A percentile compares a stretch with the other conserved stretches of the same genome.
phyloP scores from a whole-genome alignment of 1,140 invertebrate species.

The Diabrotica undecimpunctata region DNA sequence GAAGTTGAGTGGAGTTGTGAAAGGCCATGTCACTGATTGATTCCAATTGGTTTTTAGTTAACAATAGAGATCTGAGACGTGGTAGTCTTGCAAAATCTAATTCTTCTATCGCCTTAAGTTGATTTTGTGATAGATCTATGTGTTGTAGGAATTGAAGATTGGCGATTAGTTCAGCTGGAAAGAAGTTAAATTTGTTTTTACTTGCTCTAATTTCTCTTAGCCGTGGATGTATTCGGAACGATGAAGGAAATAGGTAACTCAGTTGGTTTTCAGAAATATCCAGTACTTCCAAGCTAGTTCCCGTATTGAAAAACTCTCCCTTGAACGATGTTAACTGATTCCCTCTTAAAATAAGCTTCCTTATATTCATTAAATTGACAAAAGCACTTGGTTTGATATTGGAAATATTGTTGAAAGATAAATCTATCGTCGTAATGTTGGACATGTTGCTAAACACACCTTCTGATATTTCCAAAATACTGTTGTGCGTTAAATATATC shows the following conservation, averaged over 20 bases:
- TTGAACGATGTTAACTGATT: slow-evolving; percentile 74
- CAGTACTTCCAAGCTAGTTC: slow-evolving; percentile 66
- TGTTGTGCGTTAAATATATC: slow-evolving; percentile 65
- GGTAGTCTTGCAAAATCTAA: slow-evolving; percentile 79
- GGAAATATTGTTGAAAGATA: slow-evolving; percentile 73
- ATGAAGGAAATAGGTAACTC: slow-evolving; percentile 74
- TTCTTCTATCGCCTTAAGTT: slow-evolving; percentile 73
- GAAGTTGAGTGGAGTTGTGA: slow-evolving; percentile 84
- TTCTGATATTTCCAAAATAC: slow-evolving; percentile 66
- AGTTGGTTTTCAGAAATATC: slow-evolving; percentile 74
- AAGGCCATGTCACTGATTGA: slow-evolving; percentile 81
- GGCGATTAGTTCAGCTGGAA: slow-evolving; percentile 75
- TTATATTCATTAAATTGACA: slow-evolving; percentile 65
- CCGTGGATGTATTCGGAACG: slow-evolving; percentile 76
- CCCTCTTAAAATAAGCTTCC: slow-evolving; percentile 61
- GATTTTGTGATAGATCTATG: slow-evolving; percentile 73
- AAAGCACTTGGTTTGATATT: slow-evolving; percentile 68
- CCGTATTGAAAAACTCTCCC: slow-evolving; percentile 72
- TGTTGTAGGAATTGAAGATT: slow-evolving; percentile 69
- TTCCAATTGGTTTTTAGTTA: slow-evolving; percentile 74
- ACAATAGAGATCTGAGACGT: slow-evolving; percentile 62
- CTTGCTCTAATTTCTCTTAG: slow-evolving; percentile 64
- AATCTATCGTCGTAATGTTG: slow-evolving; percentile 67
- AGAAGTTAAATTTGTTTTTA: slow-evolving; percentile 75
- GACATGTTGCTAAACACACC: slow-evolving; percentile 67